phyloP scores from a whole-genome alignment of 2,113 vertebrate species.

The Montifringilla adamsi region DNA sequence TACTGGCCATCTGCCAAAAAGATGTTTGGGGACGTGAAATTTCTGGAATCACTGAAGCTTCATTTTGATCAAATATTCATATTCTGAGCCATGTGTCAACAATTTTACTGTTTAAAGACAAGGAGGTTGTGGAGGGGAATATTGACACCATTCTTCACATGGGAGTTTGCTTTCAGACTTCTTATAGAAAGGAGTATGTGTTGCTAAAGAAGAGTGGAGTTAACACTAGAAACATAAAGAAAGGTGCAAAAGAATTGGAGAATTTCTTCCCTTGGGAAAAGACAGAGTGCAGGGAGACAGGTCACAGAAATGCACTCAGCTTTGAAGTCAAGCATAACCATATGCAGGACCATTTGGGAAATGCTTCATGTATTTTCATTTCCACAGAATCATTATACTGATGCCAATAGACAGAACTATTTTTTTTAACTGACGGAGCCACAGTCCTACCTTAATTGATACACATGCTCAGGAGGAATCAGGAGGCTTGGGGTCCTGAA shows the following conservation, averaged over 20 bases:
- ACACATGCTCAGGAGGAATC: neutral
- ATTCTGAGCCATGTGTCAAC: slow-evolving; percentile 53
- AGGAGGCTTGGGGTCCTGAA: neutral
- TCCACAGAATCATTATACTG: neutral
- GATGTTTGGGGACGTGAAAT: slow-evolving; percentile 58
- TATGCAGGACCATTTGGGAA: slow-evolving; percentile 28
- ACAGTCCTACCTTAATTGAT: neutral
- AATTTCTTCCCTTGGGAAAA: neutral
- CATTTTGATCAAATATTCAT: slow-evolving; percentile 67
- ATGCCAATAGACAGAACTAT: neutral
- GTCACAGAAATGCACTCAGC: neutral
- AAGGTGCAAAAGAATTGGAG: neutral
- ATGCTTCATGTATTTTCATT: slow-evolving; percentile 35
- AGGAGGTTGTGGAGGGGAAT: slow-evolving; percentile 7
- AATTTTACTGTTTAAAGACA: slow-evolving; percentile 42
- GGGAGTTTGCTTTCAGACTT: slow-evolving; percentile 17
- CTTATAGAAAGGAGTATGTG: neutral
- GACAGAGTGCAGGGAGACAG: neutral
- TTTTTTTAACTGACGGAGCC: neutral
- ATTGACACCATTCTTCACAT: neutral
- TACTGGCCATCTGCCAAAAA: slow-evolving; percentile 70
- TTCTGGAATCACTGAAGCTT: slow-evolving; percentile 66
- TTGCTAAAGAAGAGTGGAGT: neutral
- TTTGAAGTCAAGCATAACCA: slow-evolving; percentile 42
- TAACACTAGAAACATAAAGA: neutral